Base-by-base conservation (phyloP, 2,797 vertebrate species). In the Sphenopsis melanotis region DNA sequence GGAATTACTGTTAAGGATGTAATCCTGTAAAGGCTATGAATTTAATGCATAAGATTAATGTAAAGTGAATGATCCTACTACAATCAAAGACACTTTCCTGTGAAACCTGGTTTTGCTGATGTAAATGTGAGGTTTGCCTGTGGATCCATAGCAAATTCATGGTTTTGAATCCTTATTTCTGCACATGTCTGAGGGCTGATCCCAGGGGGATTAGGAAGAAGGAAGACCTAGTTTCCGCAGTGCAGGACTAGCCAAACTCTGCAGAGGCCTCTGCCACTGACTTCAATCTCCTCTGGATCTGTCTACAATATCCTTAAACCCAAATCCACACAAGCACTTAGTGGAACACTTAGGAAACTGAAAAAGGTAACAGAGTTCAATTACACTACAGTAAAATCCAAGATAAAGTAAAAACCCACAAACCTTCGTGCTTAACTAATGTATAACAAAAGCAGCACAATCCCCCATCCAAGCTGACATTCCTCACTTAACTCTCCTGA, bases 401-500 rank as follows among this genome's bases (percentile, higher is more conserved):
- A 86, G 83, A 37, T 81, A 85, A 96, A 95, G 64, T 80, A 87
- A 93, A 90, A 90, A 12, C 3, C 80, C 87, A 91, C 89, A 92
- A 95, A 80, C 71, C 74, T 76, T 11, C 10, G 0, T 89, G 65
- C 71, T 95, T 87, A 89, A 91, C 78, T 93, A 76, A 91, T 71
- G 61, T 80, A 37, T 88, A 94, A 93, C 83, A 90, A 95, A 93
- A 91, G 85, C 95, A 90, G 77, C 3, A 3, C 90, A 93, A 95
- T 94, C 75, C 75, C 61, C 47, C 4, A 1, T 55, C 80, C 89
- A 72, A 70, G 69, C 82, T 90, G 90, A 79, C 74, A 85, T 95
- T 96, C 95, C 92, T 91, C 70, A 29, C 89, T 93, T 95, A 92
- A 94, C 76, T 93, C 82, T 93, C 72, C 29, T 52, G 84, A 87